Evolutionary conservation across 92 coral and sea anemone species (phyloP).

Genomic region (Bergia sp.): DNA sequence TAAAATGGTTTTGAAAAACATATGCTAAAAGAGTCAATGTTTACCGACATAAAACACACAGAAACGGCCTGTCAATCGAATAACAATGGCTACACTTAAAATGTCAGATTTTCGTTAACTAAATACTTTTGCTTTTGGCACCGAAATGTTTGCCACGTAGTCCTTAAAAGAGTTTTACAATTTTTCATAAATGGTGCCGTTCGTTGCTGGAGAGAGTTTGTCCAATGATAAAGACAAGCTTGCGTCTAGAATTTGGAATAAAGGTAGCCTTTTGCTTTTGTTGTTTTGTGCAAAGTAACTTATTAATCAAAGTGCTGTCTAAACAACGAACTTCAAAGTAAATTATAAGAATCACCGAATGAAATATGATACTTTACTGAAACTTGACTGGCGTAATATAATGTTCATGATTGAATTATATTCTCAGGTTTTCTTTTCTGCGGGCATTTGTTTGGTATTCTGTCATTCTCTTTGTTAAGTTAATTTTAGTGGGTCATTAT

Average conservation of each 20-base stretch:
- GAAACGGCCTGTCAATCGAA: slow-evolving; percentile 20
- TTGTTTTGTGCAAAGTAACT: background rate
- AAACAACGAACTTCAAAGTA: slow-evolving; percentile 48
- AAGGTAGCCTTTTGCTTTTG: background rate
- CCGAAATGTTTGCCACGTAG: slow-evolving; percentile 2
- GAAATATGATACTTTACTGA: slow-evolving; percentile 59
- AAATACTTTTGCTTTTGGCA: slow-evolving; percentile 45
- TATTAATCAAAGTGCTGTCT: slow-evolving; percentile 29
- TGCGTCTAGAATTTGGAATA: background rate
- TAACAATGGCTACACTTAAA: slow-evolving; percentile 26
- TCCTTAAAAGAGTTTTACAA: background rate
- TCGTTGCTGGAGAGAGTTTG: background rate
- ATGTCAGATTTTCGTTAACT: slow-evolving; percentile 34
- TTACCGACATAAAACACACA: slow-evolving; percentile 29
- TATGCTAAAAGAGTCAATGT: slow-evolving; percentile 25
- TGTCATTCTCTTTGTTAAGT: slow-evolving; percentile 25
- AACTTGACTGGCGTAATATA: slow-evolving; percentile 22
- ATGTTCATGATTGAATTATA: slow-evolving; percentile 22
- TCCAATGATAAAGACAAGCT: background rate
- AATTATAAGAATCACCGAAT: slow-evolving; percentile 54
- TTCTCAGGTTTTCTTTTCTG: slow-evolving; percentile 28
- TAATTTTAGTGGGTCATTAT: slow-evolving; percentile 10
- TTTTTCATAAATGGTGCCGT: background rate
- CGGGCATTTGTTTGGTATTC: slow-evolving; percentile 14
- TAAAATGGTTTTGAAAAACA: slow-evolving; percentile 28